phyloP scores from a whole-genome alignment of 2,888 invertebrate genomes.

The Morinoia aosen region DNA sequence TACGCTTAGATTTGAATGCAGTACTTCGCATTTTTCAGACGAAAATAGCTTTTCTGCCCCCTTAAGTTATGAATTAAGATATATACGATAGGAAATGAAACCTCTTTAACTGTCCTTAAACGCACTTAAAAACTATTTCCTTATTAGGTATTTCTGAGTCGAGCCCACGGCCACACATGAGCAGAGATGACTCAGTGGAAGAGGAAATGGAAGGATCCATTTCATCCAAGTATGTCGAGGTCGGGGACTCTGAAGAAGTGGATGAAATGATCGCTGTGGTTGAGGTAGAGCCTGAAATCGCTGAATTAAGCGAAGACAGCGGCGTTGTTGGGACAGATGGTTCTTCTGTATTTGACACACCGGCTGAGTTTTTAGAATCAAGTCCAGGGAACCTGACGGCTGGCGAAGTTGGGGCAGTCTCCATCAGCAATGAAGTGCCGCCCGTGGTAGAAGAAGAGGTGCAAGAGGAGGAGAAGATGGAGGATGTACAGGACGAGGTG shows the following conservation, averaged over 20 bases:
- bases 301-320: constrained; percentile 2
- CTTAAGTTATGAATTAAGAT: neutral
- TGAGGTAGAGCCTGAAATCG: constrained; percentile 4
- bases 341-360: neutral
- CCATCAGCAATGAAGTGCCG: neutral
- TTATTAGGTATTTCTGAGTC: constrained; percentile 63
- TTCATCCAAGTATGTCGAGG: constrained; percentile 65
- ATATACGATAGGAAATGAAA: neutral
- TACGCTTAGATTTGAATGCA: neutral
- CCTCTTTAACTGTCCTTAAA: neutral
- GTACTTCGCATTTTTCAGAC: neutral
- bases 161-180: constrained; percentile 62
- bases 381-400: neutral
- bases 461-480: constrained; percentile 69
- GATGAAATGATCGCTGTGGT: constrained; percentile 35
- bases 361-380: neutral
- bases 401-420: neutral
- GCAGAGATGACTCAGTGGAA: constrained; percentile 59
- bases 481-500: constrained; percentile 70
- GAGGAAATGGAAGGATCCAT: constrained; percentile 64
- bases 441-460: neutral
- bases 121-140: neutral
- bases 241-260: constrained; percentile 60
- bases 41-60: neutral
- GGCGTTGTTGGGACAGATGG: neutral